These are phyloP conservation scores for Fabriciana adippe DNA, from an alignment of 2,888 invertebrate genomes.

Conservation along the genomic window DNA sequence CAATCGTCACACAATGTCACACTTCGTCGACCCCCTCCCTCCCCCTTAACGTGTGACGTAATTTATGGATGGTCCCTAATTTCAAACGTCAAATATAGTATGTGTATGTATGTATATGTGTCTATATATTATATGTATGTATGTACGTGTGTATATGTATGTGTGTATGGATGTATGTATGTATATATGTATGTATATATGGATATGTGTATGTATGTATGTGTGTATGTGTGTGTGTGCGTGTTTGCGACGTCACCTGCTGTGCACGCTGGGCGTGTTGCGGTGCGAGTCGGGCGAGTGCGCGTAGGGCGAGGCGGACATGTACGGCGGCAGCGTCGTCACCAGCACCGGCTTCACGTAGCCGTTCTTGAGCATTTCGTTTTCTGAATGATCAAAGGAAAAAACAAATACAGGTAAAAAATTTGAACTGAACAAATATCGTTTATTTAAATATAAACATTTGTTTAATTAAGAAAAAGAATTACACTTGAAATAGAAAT, in stretches of 20 bases:
- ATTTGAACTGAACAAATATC: too few relatives aligned
- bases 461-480: too few relatives aligned
- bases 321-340: conserved; percentile 92
- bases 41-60: too few relatives aligned
- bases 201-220: not conserved
- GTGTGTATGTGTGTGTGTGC: not conserved
- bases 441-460: too few relatives aligned
- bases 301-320: conserved; percentile 83
- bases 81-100: too few relatives aligned
- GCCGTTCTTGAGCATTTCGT: conserved; percentile 86
- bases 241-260: conserved; percentile 81
- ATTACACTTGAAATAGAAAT: too few relatives aligned
- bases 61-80: too few relatives aligned
- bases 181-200: too few relatives aligned
- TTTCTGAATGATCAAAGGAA: conserved; percentile 49
- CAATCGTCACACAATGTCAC: too few relatives aligned
- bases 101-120: too few relatives aligned
- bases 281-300: conserved; percentile 85
- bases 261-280: conserved; percentile 88
- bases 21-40: too few relatives aligned
- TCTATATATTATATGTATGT: not conserved
- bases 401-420: not conserved
- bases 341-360: conserved; percentile 93
- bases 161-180: too few relatives aligned
- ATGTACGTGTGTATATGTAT: not conserved